phyloP scores from a whole-genome alignment of 1,140 invertebrate genomes.

The Thaumetopoea pityocampa region DNA sequence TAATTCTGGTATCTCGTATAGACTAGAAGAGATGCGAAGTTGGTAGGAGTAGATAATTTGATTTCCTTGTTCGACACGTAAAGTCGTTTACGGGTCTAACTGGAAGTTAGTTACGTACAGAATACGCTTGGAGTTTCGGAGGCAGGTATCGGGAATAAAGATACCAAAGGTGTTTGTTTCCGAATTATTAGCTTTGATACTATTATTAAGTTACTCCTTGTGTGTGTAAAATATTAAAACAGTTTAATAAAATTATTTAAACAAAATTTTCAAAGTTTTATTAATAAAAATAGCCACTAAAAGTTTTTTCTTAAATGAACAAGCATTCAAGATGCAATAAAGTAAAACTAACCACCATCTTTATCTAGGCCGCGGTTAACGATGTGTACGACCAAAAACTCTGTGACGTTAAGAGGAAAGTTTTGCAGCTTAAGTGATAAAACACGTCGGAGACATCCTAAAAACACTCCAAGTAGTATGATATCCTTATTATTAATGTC shows the following conservation, averaged over 20 bases:
- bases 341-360: constrained; percentile 16
- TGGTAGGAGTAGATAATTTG: constrained; percentile 67
- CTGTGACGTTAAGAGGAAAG: constrained; percentile 31
- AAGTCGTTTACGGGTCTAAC: constrained; percentile 63
- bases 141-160: constrained; percentile 33
- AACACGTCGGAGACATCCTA: constrained; percentile 59
- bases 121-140: constrained; percentile 43
- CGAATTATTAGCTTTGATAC: constrained; percentile 17
- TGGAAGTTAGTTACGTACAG: constrained; percentile 48
- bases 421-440: constrained; percentile 58
- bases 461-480: constrained; percentile 59
- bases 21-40: constrained; percentile 51
- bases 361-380: constrained; percentile 30
- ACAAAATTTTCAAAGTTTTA: not conserved
- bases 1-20: constrained; percentile 47
- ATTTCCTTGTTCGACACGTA: constrained; percentile 69
- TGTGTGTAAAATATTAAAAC: constrained; percentile 6
- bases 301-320: constrained; percentile 1
- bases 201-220: constrained; percentile 13
- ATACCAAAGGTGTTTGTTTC: constrained; percentile 27
- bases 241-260: constrained; percentile 4
- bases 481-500: constrained; percentile 74
- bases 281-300: not conserved
- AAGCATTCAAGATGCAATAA: constrained; percentile 7
- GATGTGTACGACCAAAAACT: constrained; percentile 26